Base-by-base conservation (phyloP, 2,888 invertebrate species). In the Tricholauxania praeusta region DNA sequence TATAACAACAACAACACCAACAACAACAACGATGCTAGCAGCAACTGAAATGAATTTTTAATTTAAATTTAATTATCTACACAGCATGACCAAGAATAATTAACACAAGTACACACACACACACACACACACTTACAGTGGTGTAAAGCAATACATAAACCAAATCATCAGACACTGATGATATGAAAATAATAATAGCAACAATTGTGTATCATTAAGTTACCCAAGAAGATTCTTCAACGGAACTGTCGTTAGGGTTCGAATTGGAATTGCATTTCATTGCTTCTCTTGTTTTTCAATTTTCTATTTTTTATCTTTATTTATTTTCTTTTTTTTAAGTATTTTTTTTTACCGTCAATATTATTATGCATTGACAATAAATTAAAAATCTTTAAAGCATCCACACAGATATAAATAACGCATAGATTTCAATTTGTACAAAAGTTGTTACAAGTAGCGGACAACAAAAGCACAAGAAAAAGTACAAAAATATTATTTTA, bases 61-160 rank as follows among this genome's bases (percentile, higher is more conserved):
- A 69, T 69, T 69, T n/a, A 60, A 69, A 60, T 69, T 69, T 60
- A 69, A 69, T 60, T 69, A 69, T 60, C 32, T 39, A 4, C 10
- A 39, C 19, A n/a, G 49, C 51, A 69, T 60, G 60, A 51, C 22
- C 17, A 48, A 39, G 48, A 32, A 60, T 51, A 49, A 52, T 49
- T 48, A 19, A 12, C n/a, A 32, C 32, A 32, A 39, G 32, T 12
- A 15, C 32, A 32, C 8, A 14, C 15, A 17, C 6, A 17, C 52
- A 52, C 8, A 17, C 52, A 17, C 6, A 12, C 53, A 17, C 7
- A 53, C n/a, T 12, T n/a, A 53, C 12, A 53, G n/a, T n/a, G 5
- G n/a, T 5, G 14, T 5, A 51, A 51, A 12, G 19, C 57, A 57
- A 57, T 28, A 12, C 19, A 28, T 28, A 28, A 28, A 28, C 28